Evolutionary conservation across 2,113 vertebrate genomes (phyloP), one percentile per base, ranked within the genome.

Genomic region (Onychostoma macrolepis): DNA sequence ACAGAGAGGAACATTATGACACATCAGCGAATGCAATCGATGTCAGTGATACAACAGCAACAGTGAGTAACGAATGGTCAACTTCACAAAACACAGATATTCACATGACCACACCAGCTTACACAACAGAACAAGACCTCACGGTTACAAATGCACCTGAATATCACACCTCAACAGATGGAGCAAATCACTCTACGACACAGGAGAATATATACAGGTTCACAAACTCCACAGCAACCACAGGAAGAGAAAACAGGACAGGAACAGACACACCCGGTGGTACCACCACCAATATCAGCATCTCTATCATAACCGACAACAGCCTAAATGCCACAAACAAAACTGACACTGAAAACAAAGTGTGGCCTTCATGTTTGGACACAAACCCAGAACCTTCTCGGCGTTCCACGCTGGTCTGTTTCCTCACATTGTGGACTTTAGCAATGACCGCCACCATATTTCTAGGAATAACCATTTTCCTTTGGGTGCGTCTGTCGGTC

Each of bases 391-490:
- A 75, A 72, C 30, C 63, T 26, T 11, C 36, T 85, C 38, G 21
- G 1, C 72, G 24, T 11, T 78, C 41, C 4, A 89, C 24, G 50
- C 26, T 89, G 63, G 33, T 87, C 50, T 92, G 91, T 71, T 89
- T 93, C 41, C 26, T 92, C 33, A 88, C 77, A 1, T 3, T 92
- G 61, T 93, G 88, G 91, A 50, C 41, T 38, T 88, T 93, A 6
- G 86, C 67, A 1, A 69, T 91, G 87, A 69, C 11, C 2, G 90
- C 90, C 19, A 75, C 90, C 0, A 28, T 92, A n/a, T 93, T 91
- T 61, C 82, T 92, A 3, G 91, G 91, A 1, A 74, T 92, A 26
- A 90, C 45, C 6, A 88, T 93, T 26, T 93, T 87, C 80, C 82
- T 93, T 43, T 89, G 86, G 69, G 90, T 90, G 21, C 90, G 90